Conservation (phyloP, 2,888 invertebrate species). For the Brachyopa scutellaris region DNA sequence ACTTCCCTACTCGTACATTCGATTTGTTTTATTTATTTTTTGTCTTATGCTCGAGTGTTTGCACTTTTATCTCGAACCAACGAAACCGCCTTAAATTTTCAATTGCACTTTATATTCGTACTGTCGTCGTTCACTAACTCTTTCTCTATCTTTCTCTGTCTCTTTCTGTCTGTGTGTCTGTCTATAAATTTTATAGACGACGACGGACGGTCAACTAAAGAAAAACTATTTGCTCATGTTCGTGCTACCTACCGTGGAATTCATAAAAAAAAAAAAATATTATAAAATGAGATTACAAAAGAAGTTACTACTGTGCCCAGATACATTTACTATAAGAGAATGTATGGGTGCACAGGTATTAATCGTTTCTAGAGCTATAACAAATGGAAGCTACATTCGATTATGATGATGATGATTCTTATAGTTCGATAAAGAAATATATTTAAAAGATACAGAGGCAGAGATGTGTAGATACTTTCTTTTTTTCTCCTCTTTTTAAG, state of each 20-base stretch:
- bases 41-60: conserved; percentile 17
- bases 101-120: conserved; percentile 62
- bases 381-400: neutral
- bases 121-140: conserved; percentile 17
- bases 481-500: neutral
- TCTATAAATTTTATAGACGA: too few relatives aligned
- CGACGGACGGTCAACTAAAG: conserved; percentile 13
- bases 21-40: neutral
- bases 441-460: neutral
- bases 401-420: neutral
- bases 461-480: too few relatives aligned
- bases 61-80: conserved; percentile 63
- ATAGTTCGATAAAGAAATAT: neutral
- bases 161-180: conserved; percentile 2
- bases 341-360: neutral
- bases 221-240: conserved; percentile 22
- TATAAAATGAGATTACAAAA: conserved; percentile 35
- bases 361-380: neutral
- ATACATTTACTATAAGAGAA: neutral
- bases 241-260: conserved; percentile 60
- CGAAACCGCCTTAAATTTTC: conserved; percentile 64
- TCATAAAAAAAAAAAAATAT: conserved; percentile 13
- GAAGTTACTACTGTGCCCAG: conserved; percentile 33
- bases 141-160: conserved; percentile 13
- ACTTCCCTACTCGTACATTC: conserved; percentile 32